Base-by-base conservation (phyloP, 2,113 vertebrate species). In the Calyptomena viridis region DNA sequence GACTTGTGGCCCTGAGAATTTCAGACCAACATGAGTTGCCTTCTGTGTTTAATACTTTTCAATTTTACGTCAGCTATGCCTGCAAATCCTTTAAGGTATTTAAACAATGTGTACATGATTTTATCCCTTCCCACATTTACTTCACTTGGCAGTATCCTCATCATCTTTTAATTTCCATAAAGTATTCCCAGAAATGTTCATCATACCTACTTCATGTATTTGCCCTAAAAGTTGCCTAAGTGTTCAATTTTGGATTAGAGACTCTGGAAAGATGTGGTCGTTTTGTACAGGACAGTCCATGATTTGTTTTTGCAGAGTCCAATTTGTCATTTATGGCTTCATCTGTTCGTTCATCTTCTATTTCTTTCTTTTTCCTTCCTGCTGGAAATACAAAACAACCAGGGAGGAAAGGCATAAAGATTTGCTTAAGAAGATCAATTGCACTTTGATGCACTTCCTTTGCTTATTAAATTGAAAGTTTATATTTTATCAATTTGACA, bases 261-360 rank as follows among this genome's bases (percentile, higher is more conserved):
- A 50, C 33, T 84, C 37, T 55, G 31, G 39, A 63, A 81, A 77
- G 15, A 84, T 81, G 52, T 56, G 6, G 14, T 67, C 17, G 27
- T 44, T 90, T 78, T 74, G 17, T 46, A 5, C 5, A 75, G 20
- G 14, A 64, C 28, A 56, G 40, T 46, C 39, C 6, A 2, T 67
- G 28, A 58, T 84, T 90, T 87, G 30, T 84, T 90, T 77, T 4
- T 5, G 28, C 39, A 56, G 22, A 95, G 58, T 69, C 40, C 2
- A 78, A 80, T 93, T 84, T 94, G 40, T 92, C 84, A 64, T 82
- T 87, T 91, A 88, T 87, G 17, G 44, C 80, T 92, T 87, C 74
- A 64, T 62, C 35, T 78, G 19, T 90, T 53, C 31, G 72, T 93
- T 95, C 13, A 55, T 83, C 77, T 93, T 90, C 31, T 71, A 37